Base-by-base conservation (phyloP, 2,113 vertebrate genomes). In the Pelecanoides urinatrix region DNA sequence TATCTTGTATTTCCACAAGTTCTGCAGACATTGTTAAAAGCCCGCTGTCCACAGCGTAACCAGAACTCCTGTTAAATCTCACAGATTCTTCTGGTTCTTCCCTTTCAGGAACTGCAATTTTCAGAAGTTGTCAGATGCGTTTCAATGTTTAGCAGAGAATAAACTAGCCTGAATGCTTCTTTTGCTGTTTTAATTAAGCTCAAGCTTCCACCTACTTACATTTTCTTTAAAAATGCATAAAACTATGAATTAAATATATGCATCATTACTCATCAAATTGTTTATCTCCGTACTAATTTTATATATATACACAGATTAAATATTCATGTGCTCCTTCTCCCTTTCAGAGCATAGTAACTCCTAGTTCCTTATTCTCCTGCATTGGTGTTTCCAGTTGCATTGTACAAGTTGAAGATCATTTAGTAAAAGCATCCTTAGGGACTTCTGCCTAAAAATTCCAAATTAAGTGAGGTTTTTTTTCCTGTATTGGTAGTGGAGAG, bases 231-330 rank as follows among this genome's bases (percentile, higher is more conserved):
- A 96, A 95, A 80, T 91, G 52, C 34, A 95, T 95, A 52, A 27
- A 95, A 87, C 9, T 44, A 96, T 96, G 87, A 98, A 97, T 96
- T 96, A 96, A 97, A 96, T 92, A 94, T 82, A 82, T 53, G 50
- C 91, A 96, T 95, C 91, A 74, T 47, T 96, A 68, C 89, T 93
- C 86, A 92, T 93, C 79, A 97, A 65, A 79, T 56, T 97, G 70
- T 96, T 97, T 95, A 96, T 95, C 90, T 86, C 67, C 81, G 73
- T 49, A 86, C 50, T 50, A 56, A 44, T 97, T 96, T 94, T 86
- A 81, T 84, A 70, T 59, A 89, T 59, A 92, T 21, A 93, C 36
- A 92, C n/a, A 79, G 82, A 89, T 95, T 58, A 97, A 96, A 97
- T 76, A 94, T 97, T 92, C 29, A 95, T 94, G 38, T n/a, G 73